Percentiles rank a stretch among this genome's conserved stretches.
phyloP scores from a whole-genome alignment of 2,797 vertebrate species.

The Chelon labrosus region DNA sequence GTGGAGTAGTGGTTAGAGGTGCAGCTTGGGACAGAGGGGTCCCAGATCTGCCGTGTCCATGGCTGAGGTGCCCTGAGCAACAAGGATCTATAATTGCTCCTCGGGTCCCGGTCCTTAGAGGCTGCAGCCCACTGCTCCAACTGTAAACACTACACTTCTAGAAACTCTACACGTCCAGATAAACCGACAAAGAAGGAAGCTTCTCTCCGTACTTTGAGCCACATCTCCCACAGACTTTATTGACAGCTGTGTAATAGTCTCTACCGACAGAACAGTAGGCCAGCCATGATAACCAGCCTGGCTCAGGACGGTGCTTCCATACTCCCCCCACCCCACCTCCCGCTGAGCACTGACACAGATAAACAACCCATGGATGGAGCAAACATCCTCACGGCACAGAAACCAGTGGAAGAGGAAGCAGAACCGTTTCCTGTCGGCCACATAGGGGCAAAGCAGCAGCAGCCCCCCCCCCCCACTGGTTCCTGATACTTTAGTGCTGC shows the following conservation, averaged over 20 bases:
- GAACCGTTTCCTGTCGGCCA: constrained; percentile 52
- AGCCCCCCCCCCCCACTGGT: neutral
- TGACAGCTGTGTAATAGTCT: constrained; percentile 11
- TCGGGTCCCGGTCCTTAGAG: too few relatives aligned
- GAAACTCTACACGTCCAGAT: too few relatives aligned
- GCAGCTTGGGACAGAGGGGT: too few relatives aligned
- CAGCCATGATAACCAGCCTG: constrained; percentile 40
- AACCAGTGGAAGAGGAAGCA: constrained; percentile 53
- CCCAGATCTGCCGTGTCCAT: too few relatives aligned
- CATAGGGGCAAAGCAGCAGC: neutral
- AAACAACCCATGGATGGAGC: constrained; percentile 53
- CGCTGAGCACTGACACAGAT: constrained; percentile 56
- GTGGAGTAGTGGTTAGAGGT: too few relatives aligned
- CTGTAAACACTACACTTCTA: too few relatives aligned
- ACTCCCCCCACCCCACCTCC: constrained; percentile 20
- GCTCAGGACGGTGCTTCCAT: constrained; percentile 15
- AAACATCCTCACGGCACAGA: constrained; percentile 68
- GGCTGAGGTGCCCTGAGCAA: too few relatives aligned
- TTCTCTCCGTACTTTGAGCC: too few relatives aligned
- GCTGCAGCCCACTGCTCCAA: too few relatives aligned
- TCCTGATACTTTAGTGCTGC: neutral
- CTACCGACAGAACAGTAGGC: constrained; percentile 22
- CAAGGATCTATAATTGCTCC: too few relatives aligned
- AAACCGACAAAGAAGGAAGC: too few relatives aligned
- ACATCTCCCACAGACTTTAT: neutral